Base-by-base conservation (phyloP, 2,113 vertebrate genomes). In the Festucalex cinctus region DNA sequence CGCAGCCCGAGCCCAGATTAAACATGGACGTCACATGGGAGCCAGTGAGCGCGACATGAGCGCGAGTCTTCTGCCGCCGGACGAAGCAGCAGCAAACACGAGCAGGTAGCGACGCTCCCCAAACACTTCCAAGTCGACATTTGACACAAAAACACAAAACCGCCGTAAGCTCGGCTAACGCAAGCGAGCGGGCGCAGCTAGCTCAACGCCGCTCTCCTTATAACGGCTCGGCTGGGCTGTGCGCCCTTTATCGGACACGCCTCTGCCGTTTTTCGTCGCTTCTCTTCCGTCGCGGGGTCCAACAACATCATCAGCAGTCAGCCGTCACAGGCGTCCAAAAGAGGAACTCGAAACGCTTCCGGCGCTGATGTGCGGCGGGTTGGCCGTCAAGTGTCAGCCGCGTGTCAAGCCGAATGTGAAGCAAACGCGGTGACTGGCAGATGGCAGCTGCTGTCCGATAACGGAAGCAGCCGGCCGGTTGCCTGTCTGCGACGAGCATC, bases 1-100 rank as follows among this genome's bases (percentile, higher is more conserved):
- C 71, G 61, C 48, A 65, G 10, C 54, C 3, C 22, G 19, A 66
- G 16, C 48, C 4, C 32, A n/a, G 49, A 53, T 63, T 80, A 75
- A 85, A 87, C 81, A 88, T 89, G 91, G 86, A 89, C 81, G 80
- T 81, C 74, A 77, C 67, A 64, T 78, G 79, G 69, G 78, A 71
- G 74, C 76, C 43, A 60, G 72, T 65, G 84, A 89, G 68, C 76
- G 79, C 68, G 87, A 76, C 84, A 91, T 90, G 90, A 75, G 69
- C 59, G 70, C 36, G 49, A 36, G 70, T 24, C 46, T 26, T 24
- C 73, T 35, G 75, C 67, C 72, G 75, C 67, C 73, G 80, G 79
- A 80, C 54, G 57, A 77, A 81, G 65, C 86, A 89, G 65, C 86
- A 89, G 78, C 83, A 66, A 44, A 70, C 61, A 73, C 65, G 73